phyloP scores from a whole-genome alignment of 2,797 vertebrate species.

The Xenopus petersii region DNA sequence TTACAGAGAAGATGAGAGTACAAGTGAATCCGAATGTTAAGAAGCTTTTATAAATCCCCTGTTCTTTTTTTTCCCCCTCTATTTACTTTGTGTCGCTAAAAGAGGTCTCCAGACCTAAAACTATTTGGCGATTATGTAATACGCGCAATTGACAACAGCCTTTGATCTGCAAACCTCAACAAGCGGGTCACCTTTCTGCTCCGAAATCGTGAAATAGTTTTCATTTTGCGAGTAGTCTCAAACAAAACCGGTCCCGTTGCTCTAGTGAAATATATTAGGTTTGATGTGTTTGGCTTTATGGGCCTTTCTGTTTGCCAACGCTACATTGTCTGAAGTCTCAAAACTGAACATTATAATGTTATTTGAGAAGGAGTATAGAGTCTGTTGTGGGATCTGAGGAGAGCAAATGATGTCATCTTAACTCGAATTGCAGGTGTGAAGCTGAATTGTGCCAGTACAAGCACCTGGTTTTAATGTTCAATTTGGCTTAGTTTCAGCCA shows the following conservation, averaged over 20 bases:
- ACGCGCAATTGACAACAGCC: constrained; percentile 9
- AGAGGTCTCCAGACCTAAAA: background rate
- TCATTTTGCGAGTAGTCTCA: constrained; percentile 56
- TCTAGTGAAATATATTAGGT: constrained; percentile 61
- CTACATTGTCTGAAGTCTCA: constrained; percentile 62
- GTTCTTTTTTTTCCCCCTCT: background rate
- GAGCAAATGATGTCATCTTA: constrained; percentile 64
- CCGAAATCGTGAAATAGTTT: constrained; percentile 51
- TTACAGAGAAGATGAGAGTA: background rate
- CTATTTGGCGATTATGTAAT: constrained; percentile 13
- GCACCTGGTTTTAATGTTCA: constrained; percentile 66
- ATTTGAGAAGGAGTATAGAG: constrained; percentile 65
- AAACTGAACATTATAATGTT: constrained; percentile 64
- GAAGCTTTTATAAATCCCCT: background rate
- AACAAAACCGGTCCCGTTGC: constrained; percentile 52
- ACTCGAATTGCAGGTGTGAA: constrained; percentile 65
- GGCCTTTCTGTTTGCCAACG: constrained; percentile 60
- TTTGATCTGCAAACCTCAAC: constrained; percentile 32
- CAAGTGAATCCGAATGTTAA: background rate
- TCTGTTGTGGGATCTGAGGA: constrained; percentile 62
- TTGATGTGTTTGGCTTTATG: constrained; percentile 67
- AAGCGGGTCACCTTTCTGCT: constrained; percentile 18
- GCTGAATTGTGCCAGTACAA: constrained; percentile 59
- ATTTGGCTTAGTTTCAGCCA: constrained; percentile 61
- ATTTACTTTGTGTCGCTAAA: background rate